Base-by-base conservation (phyloP, 2,797 vertebrate species). In the Bradypodion pumilum region DNA sequence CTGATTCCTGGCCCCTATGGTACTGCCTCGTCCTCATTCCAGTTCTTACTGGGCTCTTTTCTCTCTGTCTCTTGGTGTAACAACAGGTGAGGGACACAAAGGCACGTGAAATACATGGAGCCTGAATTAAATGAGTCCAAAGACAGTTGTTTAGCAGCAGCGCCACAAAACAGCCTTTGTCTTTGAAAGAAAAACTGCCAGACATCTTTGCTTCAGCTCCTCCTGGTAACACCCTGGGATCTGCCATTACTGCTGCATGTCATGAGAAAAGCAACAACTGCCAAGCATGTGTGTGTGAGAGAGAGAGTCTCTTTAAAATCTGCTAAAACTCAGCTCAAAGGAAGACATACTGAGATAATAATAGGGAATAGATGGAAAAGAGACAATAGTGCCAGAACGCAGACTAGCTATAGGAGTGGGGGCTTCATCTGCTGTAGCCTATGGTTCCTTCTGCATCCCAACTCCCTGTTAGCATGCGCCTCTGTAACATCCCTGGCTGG, bases 181-280 rank as follows among this genome's bases (percentile, higher is more conserved):
- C 37, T 76, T 72, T n/a, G 65, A 72, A 70, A 42, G 37, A 70
- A 70, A 84, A 84, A 49, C 66, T 12, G 49, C 3, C 27, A 42
- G 49, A 69, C 6, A 76, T 25, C 19, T 29, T 37, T 35, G 42
- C 56, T 72, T 62, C 68, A 60, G 40, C n/a, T 78, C 40, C 56
- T 70, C 62, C 63, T 69, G 35, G 46, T 70, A 77, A 46, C 82
- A 83, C 40, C 52, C 77, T 37, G 60, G n/a, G 29, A 77, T 52
- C 21, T 77, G 37, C 74, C 52, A 35, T 77, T 69, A 35, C 66
- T 68, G 40, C 37, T 35, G 25, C 40, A 46, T 69, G 40, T 49
- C 62, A 62, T 56, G 70, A 69, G 40, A 63, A 78, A 78, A 70
- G 75, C 75, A 84, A 15, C 46, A n/a, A 62, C 42, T 46, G 66